Conservation (phyloP, 2,797 vertebrate species). For the Brachyalestes nurse region DNA sequence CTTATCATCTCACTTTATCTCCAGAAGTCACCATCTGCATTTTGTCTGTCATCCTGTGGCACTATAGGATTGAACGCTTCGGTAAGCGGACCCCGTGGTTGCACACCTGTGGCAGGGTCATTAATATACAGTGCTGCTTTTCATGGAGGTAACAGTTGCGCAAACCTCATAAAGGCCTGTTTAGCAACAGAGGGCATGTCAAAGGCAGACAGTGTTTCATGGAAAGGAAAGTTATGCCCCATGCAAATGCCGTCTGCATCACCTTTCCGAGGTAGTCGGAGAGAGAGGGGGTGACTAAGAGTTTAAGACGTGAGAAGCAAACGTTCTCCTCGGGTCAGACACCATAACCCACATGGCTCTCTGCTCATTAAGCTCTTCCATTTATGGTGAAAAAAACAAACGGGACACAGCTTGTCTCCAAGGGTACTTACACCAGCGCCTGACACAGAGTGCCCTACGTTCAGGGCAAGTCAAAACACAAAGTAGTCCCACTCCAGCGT, state of each 20-base stretch:
- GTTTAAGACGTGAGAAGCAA: conserved; percentile 13
- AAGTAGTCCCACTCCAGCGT: conserved; percentile 22
- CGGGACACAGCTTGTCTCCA: conserved; percentile 4
- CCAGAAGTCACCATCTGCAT: background rate
- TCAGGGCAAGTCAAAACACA: conserved; percentile 51
- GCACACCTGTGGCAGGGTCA: background rate
- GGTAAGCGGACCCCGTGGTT: background rate
- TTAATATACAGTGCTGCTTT: background rate
- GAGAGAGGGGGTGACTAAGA: background rate
- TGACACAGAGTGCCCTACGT: conserved; percentile 9
- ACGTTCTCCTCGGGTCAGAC: conserved; percentile 9
- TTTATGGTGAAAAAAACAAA: conserved; percentile 28
- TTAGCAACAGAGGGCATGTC: background rate
- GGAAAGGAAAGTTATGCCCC: background rate
- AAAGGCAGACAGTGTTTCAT: background rate
- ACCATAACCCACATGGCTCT: conserved; percentile 1
- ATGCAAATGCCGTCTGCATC: background rate
- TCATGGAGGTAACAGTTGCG: background rate
- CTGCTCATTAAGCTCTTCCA: conserved; percentile 22
- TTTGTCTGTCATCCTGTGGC: background rate
- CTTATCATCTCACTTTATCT: background rate
- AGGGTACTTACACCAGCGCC: conserved; percentile 19
- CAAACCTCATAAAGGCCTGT: background rate
- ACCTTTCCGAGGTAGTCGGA: conserved; percentile 16
- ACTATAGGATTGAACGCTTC: background rate